Evolutionary conservation across 2,888 invertebrate species (phyloP).

Genomic region (Nineta flava): DNA sequence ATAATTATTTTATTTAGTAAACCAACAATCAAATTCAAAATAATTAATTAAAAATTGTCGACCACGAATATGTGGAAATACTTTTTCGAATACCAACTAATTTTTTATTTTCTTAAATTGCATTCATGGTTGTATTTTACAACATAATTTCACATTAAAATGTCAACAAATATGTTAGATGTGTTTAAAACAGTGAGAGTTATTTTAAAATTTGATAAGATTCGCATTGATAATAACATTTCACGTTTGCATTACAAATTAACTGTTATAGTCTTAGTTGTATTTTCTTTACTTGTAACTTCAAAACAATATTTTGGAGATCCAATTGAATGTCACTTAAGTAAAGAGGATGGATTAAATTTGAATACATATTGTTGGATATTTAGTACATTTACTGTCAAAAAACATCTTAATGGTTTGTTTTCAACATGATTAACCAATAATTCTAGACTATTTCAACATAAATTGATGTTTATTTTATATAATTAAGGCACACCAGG

Average conservation of each 20-base stretch:
- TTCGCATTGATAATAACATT: slow-evolving; percentile 58
- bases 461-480: neutral
- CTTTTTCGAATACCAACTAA: no score
- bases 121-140: no score
- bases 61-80: no score
- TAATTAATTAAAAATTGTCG: no score
- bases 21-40: no score
- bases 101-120: no score
- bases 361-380: slow-evolving; percentile 70
- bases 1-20: no score
- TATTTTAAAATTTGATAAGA: slow-evolving; percentile 46
- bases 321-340: slow-evolving; percentile 58
- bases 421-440: slow-evolving; percentile 12
- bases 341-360: slow-evolving; percentile 38
- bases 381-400: slow-evolving; percentile 50
- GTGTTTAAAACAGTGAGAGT: slow-evolving; percentile 50
- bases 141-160: neutral
- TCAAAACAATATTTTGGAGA: slow-evolving; percentile 76
- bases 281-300: slow-evolving; percentile 58
- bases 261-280: slow-evolving; percentile 53
- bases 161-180: slow-evolving; percentile 33
- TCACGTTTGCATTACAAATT: slow-evolving; percentile 61
- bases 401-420: slow-evolving; percentile 28
- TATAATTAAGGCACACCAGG: slow-evolving; percentile 5
- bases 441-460: neutral